Evolutionary conservation across 2,888 invertebrate genomes (phyloP), one percentile per base, ranked within the genome.

Genomic region (Sphecodes monilicornis): DNA sequence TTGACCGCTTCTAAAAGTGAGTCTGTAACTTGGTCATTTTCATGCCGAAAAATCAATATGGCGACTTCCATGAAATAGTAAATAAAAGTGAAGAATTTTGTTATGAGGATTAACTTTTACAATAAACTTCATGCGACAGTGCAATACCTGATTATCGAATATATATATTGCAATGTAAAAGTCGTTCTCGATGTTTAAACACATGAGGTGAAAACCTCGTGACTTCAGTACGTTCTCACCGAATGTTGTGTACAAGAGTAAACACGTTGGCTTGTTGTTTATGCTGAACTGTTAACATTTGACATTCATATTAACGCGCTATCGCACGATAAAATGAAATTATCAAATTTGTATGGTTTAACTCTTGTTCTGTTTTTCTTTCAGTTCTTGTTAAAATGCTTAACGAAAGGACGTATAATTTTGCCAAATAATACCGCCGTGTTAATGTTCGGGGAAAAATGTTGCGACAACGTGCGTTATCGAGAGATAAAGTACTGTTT

Each of bases 401-500:
- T 5, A n/a, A 43, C 16, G 4, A 46, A 68, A 68, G 18, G 3
- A 22, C 26, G 43, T 39, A 36, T 32, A 32, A 36, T 79, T 46
- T 11, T 39, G 5, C 29, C 13, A 13, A 32, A 32, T 46, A 50
- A 41, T 29, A 32, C 32, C 46, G n/a, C 32, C 46, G n/a, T 10
- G 29, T 57, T 36, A 32, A 36, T 68, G 71, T 43, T 57, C 22
- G 43, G 13, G 36, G 41, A 26, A 78, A 80, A 69, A 88, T 88
- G 88, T 76, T 72, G 16, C 76, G 22, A 22, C 78, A 77, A 57
- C 50, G 68, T 46, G 76, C 1, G 50, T 57, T 79, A n/a, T 5
- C 64, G 3, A 69, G 43, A 26, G 68, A 85, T 16, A 81, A 78
- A 80, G 36, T 84, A 76, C 66, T 89, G 8, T 87, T 89, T 79